Conservation (phyloP, 2,113 vertebrate genomes). For the Indicator maculatus region DNA sequence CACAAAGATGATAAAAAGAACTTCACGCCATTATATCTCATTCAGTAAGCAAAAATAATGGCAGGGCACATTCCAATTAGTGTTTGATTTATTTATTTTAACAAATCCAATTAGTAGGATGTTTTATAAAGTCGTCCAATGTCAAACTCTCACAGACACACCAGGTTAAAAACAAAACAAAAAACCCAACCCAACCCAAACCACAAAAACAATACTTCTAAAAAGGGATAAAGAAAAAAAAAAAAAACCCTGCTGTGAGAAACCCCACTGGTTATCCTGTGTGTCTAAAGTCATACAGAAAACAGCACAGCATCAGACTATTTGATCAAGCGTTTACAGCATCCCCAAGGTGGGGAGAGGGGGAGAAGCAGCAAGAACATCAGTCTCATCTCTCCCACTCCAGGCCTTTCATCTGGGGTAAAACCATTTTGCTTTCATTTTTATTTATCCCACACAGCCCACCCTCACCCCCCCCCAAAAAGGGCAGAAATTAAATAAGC, state of each 20-base stretch:
- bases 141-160: constrained; percentile 74
- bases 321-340: not conserved
- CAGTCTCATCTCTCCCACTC: not conserved
- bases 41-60: constrained; percentile 86
- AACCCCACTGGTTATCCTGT: not conserved
- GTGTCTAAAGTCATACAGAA: not conserved
- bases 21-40: constrained; percentile 79
- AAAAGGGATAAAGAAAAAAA: not conserved
- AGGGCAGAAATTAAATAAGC: not conserved
- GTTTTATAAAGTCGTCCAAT: constrained; percentile 85
- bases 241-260: not conserved
- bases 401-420: not conserved
- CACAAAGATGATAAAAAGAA: constrained; percentile 84
- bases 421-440: not conserved
- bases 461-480: not conserved
- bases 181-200: not conserved
- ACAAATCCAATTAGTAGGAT: constrained; percentile 83
- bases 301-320: not conserved
- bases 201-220: not conserved
- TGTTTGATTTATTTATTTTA: constrained; percentile 85
- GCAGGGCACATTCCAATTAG: constrained; percentile 81
- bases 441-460: not conserved
- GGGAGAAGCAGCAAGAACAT: not conserved
- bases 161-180: constrained; percentile 33
- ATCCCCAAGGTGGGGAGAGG: not conserved